Conservation (phyloP, 2,113 vertebrate species). For the Physeter macrocephalus region DNA sequence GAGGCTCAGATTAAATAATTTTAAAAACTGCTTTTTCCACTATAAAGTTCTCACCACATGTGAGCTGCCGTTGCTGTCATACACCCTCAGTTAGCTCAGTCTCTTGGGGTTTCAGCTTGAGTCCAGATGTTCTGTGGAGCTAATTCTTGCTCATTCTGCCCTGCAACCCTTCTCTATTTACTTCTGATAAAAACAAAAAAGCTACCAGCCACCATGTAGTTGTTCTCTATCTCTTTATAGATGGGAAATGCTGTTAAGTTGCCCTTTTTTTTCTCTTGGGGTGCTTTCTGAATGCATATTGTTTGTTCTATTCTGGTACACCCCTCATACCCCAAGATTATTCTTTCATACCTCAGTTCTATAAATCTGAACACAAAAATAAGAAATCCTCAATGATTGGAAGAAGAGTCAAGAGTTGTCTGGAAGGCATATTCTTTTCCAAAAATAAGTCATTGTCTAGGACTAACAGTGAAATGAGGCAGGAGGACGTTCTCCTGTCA, state of each 20-base stretch:
- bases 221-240: background rate
- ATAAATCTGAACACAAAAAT: background rate
- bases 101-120: background rate
- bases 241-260: background rate
- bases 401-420: background rate
- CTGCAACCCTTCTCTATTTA: background rate
- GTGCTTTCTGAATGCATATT: background rate
- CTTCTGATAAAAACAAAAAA: background rate
- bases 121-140: background rate
- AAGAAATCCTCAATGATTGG: background rate
- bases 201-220: background rate
- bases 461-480: background rate
- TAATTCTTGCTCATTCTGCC: background rate
- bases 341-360: background rate
- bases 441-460: background rate
- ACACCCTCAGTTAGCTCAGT: rapidly evolving
- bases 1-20: background rate
- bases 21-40: background rate
- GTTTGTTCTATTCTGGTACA: background rate
- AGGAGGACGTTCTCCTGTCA: background rate
- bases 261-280: background rate
- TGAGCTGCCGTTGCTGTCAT: no score
- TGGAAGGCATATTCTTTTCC: background rate
- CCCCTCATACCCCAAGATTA: rapidly evolving
- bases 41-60: rapidly evolving